Percentiles rank a stretch among this genome's conserved stretches.
Conservation (phyloP, 92 coral and sea anemone genomes). For the Phenganax marumi region DNA sequence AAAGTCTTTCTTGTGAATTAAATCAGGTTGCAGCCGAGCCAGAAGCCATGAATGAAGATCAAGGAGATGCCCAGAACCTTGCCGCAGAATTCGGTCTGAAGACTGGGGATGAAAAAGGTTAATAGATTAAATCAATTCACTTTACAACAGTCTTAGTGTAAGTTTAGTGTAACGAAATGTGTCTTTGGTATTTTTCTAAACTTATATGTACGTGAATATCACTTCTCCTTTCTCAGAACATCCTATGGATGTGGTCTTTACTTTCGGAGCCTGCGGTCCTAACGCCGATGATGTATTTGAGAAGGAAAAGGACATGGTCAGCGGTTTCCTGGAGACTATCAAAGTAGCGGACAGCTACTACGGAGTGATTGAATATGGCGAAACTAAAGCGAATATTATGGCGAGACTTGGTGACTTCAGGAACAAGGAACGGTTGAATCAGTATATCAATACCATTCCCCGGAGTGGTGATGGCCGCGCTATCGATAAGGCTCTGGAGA, state of each 20-base stretch:
- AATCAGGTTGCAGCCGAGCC: conserved; percentile 82
- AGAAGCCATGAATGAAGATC: conserved; percentile 78
- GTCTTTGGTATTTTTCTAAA: background rate
- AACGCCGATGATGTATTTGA: conserved; percentile 42
- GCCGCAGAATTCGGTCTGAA: conserved; percentile 26
- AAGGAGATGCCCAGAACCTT: conserved; percentile 31
- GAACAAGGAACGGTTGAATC: conserved; percentile 32
- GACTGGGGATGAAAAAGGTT: conserved; percentile 36
- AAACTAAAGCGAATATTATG: conserved; percentile 32
- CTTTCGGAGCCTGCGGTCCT: conserved; percentile 46
- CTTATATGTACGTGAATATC: background rate
- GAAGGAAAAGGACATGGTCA: conserved; percentile 44
- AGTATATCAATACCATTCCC: conserved; percentile 30
- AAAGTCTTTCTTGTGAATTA: background rate
- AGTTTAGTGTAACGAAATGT: too few species aligned
- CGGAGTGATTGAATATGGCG: conserved; percentile 40
- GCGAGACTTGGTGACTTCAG: conserved; percentile 39
- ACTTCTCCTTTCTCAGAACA: conserved; percentile 1
- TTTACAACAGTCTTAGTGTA: too few species aligned
- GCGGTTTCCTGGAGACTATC: conserved; percentile 43
- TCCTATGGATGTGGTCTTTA: conserved; percentile 40
- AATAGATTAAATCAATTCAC: too few species aligned
- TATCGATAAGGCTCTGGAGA: conserved; percentile 34
- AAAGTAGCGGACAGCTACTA: conserved; percentile 29
- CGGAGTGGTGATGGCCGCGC: conserved; percentile 43